Base-by-base conservation (phyloP, 2,888 invertebrate genomes). In the Dorcus parallelipipedus region DNA sequence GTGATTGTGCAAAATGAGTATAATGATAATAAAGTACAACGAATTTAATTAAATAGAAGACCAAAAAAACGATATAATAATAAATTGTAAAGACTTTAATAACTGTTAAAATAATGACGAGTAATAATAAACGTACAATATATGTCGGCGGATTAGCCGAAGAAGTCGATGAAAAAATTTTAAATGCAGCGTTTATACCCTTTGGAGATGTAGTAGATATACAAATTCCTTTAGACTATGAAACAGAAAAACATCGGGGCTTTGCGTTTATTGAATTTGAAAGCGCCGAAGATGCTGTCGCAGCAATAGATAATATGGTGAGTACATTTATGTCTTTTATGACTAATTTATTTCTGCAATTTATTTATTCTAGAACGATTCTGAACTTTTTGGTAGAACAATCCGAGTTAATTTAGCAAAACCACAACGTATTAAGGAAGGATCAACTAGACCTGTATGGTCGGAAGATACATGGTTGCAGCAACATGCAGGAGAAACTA, bases 231-330 rank as follows among this genome's bases (percentile, higher is more conserved):
- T 82, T 98, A 51, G 99, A 99, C 81, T 99, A 97, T 82, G 97
- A 98, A 79, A 89, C 91, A 54, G 96, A 97, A 74, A 96, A 95
- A 73, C 97, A 98, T 74, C 84, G 97, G 72, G 97, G 97, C n/a
- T 99, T 97, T 81, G 97, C 97, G 0, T 99, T 99, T 76, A 90
- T 99, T 64, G 99, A 99, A 80, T 99, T 95, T 81, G 99, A 99
- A 80, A 85, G 88, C 66, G 90, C 94, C 7, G 98, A 98, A 81
- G 99, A 99, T 85, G 97, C 98, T n/a, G 91, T 94, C 8, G 93
- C 97, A 38, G 97, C 98, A 49, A 97, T 99, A 70, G 98, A 99
- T 78, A 99, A 99, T 73, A 97, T 99, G 98, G 95, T 95, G 79
- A 72, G 76, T 26, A 23, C 52, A 53, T 38, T 58, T 47, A 57